Evolutionary conservation across 2,113 vertebrate genomes (phyloP).

Genomic region (Mellivora capensis): DNA sequence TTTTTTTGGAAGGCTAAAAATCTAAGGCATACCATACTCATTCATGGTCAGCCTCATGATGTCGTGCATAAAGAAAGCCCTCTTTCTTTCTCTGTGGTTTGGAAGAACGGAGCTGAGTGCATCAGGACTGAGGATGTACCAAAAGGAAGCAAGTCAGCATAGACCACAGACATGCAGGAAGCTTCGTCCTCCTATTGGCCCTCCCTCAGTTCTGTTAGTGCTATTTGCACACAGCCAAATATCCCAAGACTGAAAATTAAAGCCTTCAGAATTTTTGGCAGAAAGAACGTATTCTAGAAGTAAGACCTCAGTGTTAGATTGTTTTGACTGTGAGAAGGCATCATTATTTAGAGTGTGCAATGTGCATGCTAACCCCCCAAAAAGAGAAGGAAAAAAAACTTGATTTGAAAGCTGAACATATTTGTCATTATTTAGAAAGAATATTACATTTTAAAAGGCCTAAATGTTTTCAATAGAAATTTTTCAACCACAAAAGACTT

Average conservation of each 20-base stretch:
- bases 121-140: not conserved
- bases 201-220: not conserved
- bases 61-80: not conserved
- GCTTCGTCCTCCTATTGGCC: not conserved
- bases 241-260: slow-evolving; percentile 31
- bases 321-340: not conserved
- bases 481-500: not conserved
- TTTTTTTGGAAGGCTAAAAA: not conserved
- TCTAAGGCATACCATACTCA: not conserved
- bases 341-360: slow-evolving; percentile 9
- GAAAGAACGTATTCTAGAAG: not conserved
- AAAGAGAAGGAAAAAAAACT: not conserved
- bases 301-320: slow-evolving; percentile 7
- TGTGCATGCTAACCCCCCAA: not conserved
- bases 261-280: slow-evolving; percentile 30
- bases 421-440: slow-evolving; percentile 19
- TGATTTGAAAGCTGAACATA: not conserved
- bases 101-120: not conserved
- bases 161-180: not conserved
- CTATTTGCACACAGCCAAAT: slow-evolving; percentile 26
- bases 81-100: not conserved
- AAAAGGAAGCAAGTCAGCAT: not conserved
- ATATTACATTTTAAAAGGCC: not conserved
- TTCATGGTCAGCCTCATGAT: not conserved
- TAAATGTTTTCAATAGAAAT: slow-evolving; percentile 26